Evolutionary conservation across 2,113 vertebrate species (phyloP).

Genomic region (Eretmodus cyanostictus): DNA sequence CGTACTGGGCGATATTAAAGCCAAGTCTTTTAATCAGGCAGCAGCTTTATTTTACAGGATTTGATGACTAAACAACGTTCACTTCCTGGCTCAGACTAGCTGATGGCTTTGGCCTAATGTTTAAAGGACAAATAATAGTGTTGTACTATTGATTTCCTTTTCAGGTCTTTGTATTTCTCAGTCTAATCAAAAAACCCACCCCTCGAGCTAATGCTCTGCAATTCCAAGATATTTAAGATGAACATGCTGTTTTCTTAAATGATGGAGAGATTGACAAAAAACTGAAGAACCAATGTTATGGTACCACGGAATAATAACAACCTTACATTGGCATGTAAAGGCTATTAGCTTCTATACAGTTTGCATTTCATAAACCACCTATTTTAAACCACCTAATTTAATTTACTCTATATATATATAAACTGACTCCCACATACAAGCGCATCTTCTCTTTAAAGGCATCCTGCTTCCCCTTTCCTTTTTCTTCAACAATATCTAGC

Average conservation of each 20-base stretch:
- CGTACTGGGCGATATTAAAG: not conserved
- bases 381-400: not conserved
- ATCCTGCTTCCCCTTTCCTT: not conserved
- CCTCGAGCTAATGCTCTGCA: not conserved
- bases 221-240: not conserved
- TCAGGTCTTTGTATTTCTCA: not conserved
- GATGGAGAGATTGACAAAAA: not conserved
- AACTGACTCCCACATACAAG: not conserved
- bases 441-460: not conserved
- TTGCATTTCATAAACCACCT: not conserved
- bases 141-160: not conserved
- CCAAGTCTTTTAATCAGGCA: not conserved
- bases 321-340: not conserved
- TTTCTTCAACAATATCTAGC: not conserved
- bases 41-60: not conserved
- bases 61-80: not conserved
- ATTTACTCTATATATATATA: not conserved
- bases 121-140: not conserved
- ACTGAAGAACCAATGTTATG: not conserved
- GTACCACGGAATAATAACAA: not conserved
- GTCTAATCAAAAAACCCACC: not conserved
- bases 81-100: not conserved
- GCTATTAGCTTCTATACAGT: not conserved
- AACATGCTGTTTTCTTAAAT: not conserved
- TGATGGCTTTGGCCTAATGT: not conserved